A percentile compares a stretch with the other conserved stretches of the same genome.
Evolutionary conservation across 2,113 vertebrate species (phyloP).

Genomic region (Protobothrops flavoviridis): DNA sequence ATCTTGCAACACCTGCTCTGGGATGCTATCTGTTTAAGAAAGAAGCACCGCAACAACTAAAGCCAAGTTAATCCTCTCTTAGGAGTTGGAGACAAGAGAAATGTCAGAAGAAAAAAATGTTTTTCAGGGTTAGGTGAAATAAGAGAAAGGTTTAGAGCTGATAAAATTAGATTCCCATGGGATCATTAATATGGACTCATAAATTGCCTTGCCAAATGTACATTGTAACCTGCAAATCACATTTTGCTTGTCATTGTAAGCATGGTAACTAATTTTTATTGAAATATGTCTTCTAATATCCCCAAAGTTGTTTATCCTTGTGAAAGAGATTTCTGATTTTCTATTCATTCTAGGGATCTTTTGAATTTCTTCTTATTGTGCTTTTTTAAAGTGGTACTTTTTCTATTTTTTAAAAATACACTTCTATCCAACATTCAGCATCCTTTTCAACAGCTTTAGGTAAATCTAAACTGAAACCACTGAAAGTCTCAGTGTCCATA

Average conservation of each 20-base stretch:
- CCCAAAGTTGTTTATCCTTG: neutral
- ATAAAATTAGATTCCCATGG: neutral
- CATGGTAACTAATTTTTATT: neutral
- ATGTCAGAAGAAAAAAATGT: neutral
- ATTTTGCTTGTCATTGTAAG: neutral
- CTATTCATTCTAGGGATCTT: neutral
- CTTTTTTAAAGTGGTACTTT: neutral
- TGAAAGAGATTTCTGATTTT: neutral
- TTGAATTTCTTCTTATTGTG: neutral
- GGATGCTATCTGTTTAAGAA: neutral
- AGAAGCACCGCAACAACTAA: neutral
- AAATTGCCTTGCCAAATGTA: neutral
- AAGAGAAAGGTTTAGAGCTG: neutral
- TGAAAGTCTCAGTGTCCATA: neutral
- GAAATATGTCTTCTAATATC: neutral
- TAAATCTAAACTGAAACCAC: neutral
- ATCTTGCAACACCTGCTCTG: neutral
- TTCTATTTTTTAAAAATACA: neutral
- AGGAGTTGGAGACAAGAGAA: neutral
- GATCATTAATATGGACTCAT: neutral
- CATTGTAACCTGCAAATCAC: neutral
- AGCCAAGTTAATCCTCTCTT: neutral
- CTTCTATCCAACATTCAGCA: neutral
- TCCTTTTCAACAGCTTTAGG: neutral
- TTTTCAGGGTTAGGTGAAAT: neutral